Conservation (phyloP, 2,888 invertebrate species). For the Anodontia alba region DNA sequence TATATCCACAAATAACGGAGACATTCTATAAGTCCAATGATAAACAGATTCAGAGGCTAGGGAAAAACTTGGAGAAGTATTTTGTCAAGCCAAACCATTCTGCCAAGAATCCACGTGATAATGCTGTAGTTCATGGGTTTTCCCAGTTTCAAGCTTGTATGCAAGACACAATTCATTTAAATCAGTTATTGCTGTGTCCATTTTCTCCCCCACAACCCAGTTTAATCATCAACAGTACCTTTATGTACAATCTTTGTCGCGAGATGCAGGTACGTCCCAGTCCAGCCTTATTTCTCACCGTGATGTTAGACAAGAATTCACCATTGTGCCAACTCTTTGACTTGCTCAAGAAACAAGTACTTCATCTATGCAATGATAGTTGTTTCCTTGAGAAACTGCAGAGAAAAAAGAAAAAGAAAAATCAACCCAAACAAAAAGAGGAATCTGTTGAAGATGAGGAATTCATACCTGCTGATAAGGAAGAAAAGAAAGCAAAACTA, state of each 20-base stretch:
- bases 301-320: conserved; percentile 67
- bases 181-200: conserved; percentile 78
- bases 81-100: conserved; percentile 58
- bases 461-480: neutral
- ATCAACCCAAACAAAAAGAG: neutral
- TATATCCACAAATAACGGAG: conserved; percentile 37
- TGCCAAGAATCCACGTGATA: conserved; percentile 56
- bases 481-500: conserved; percentile 8
- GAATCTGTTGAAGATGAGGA: neutral
- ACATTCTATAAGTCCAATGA: conserved; percentile 22
- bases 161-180: conserved; percentile 74
- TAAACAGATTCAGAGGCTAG: conserved; percentile 37
- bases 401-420: conserved; percentile 22
- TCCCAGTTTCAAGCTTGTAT: conserved; percentile 83
- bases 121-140: conserved; percentile 75
- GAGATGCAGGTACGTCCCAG: conserved; percentile 68
- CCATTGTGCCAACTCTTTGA: conserved; percentile 48
- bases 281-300: conserved; percentile 68
- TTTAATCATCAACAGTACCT: conserved; percentile 76
- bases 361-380: conserved; percentile 11
- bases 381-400: conserved; percentile 7
- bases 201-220: conserved; percentile 64
- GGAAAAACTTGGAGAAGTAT: conserved; percentile 54
- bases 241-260: conserved; percentile 76
- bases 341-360: conserved; percentile 21